Conservation (phyloP, 2,888 invertebrate genomes). For the Machimus rusticus region DNA sequence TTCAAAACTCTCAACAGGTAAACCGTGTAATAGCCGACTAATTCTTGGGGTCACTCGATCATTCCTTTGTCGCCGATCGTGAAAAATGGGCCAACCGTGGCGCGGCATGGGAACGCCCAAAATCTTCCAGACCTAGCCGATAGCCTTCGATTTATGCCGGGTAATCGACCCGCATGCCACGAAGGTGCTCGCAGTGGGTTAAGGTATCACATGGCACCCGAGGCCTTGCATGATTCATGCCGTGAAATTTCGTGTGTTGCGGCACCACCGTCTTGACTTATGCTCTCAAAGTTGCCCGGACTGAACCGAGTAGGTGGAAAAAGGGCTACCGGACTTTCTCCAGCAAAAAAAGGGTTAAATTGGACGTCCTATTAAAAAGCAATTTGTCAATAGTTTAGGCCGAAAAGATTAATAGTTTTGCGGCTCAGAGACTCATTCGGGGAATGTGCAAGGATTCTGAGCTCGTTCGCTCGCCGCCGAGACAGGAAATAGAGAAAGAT, state of each 20-base stretch:
- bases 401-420: conserved; percentile 34
- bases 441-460: conserved; percentile 2
- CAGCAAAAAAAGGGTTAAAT: conserved; percentile 10
- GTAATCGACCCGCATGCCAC: neutral
- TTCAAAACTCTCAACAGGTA: conserved; percentile 4
- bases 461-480: neutral
- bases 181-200: neutral
- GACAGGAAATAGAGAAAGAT: conserved; percentile 26
- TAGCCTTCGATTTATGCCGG: neutral
- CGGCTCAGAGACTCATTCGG: neutral
- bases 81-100: conserved; percentile 30
- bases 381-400: conserved; percentile 39
- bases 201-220: neutral
- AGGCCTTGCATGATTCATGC: neutral
- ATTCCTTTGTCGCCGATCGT: conserved; percentile 33
- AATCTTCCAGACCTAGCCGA: neutral
- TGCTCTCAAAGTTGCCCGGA: neutral
- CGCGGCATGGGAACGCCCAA: neutral
- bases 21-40: conserved; percentile 4
- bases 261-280: neutral
- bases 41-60: conserved; percentile 31
- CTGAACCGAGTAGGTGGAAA: neutral
- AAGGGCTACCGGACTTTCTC: neutral
- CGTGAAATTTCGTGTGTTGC: neutral
- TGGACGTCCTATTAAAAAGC: conserved; percentile 32